These are phyloP conservation scores for Pseudopipra pipra DNA, from an alignment of 2,113 vertebrate species.

Conservation along the genomic window DNA sequence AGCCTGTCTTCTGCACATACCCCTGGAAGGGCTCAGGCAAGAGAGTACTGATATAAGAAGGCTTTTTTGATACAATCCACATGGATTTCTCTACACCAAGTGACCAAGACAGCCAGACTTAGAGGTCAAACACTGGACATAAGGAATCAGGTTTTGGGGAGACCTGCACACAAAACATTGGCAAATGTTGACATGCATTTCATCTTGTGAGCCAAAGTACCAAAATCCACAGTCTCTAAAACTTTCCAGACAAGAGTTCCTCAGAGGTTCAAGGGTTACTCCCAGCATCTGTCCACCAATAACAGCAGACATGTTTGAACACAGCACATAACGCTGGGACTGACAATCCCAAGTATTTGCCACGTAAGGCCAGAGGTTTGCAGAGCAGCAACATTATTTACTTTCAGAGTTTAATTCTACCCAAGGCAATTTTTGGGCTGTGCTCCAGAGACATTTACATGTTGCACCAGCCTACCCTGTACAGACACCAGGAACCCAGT, in stretches of 20 bases:
- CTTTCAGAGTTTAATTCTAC: neutral
- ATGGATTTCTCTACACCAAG: neutral
- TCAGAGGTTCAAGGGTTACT: neutral
- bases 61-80: neutral
- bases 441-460: neutral
- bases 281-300: neutral
- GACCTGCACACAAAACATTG: rapidly evolving
- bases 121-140: neutral
- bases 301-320: neutral
- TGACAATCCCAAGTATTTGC: neutral
- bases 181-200: rapidly evolving
- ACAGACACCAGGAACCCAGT: neutral
- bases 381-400: neutral
- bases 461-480: neutral
- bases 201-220: rapidly evolving
- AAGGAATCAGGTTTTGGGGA: neutral
- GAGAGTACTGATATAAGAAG: neutral
- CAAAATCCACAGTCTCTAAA: neutral
- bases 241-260: neutral
- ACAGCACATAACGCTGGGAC: rapidly evolving
- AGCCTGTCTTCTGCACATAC: neutral
- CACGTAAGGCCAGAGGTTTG: neutral
- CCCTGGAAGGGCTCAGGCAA: neutral
- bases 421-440: neutral
- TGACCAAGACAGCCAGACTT: neutral